A percentile compares a stretch with the other conserved stretches of the same genome.
Conservation (phyloP, 2,797 vertebrate species). For the Rhyacichthys aspro region DNA sequence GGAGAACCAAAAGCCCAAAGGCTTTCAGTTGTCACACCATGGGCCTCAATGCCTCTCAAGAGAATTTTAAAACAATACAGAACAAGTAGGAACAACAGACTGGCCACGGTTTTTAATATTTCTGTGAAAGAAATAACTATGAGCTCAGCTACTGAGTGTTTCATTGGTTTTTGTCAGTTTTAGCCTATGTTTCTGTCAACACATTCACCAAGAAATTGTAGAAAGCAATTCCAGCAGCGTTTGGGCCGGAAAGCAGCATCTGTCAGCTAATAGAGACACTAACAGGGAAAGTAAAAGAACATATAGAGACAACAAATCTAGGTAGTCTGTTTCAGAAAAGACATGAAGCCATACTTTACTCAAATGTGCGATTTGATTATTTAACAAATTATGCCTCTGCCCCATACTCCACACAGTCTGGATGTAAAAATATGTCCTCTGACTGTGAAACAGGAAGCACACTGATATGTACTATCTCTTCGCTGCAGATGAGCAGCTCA, state of each 20-base stretch:
- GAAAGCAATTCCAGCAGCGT: no score
- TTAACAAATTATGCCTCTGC: background rate
- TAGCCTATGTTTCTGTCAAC: no score
- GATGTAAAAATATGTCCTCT: conserved; percentile 13
- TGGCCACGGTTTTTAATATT: no score
- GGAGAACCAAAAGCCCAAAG: conserved; percentile 34
- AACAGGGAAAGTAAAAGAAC: no score
- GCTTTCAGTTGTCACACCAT: conserved; percentile 41
- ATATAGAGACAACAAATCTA: no score
- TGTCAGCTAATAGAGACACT: no score
- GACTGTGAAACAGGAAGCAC: conserved; percentile 10
- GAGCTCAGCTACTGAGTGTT: no score
- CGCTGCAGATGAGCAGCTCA: conserved; percentile 24
- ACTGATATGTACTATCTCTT: conserved; percentile 17
- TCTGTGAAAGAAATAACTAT: no score
- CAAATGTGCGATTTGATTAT: background rate
- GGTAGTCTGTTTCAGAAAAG: background rate
- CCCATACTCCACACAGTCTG: background rate
- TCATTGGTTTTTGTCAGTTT: no score
- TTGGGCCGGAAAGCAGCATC: no score
- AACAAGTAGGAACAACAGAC: no score
- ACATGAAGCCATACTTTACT: background rate
- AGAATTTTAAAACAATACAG: conserved; percentile 17
- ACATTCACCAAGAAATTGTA: no score
- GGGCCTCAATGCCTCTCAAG: conserved; percentile 17